Percentiles rank a stretch among this genome's conserved stretches.
These are phyloP conservation scores for Thaumatotibia leucotreta DNA, from an alignment of 1,140 invertebrate genomes.

Conservation along the genomic window DNA sequence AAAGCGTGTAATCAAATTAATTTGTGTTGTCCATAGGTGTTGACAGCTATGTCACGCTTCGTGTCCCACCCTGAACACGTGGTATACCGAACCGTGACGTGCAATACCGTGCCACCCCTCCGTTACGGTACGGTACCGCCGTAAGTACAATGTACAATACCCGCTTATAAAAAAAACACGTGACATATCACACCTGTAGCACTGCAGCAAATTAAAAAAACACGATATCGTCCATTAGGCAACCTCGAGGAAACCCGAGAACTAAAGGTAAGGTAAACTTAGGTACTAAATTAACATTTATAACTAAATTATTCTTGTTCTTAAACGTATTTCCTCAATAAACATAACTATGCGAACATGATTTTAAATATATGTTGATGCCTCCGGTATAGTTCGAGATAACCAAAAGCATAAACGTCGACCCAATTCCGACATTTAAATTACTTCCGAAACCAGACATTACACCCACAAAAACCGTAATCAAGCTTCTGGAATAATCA, in stretches of 20 bases:
- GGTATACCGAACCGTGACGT: constrained; percentile 35
- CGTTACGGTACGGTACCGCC: background rate
- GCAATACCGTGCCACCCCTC: constrained; percentile 14
- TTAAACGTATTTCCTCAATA: too few relatives aligned
- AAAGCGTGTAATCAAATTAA: background rate
- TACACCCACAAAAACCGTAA: constrained; percentile 1
- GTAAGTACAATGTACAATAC: too few relatives aligned
- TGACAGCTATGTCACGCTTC: constrained; percentile 19
- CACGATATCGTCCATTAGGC: too few relatives aligned
- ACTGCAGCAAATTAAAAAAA: too few relatives aligned
- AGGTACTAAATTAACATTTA: too few relatives aligned
- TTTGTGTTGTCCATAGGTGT: background rate
- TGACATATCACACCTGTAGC: background rate
- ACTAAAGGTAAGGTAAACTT: too few relatives aligned
- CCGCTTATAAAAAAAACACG: background rate
- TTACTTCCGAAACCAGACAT: background rate
- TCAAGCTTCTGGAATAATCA: constrained; percentile 8
- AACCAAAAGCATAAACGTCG: background rate
- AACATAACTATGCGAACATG: too few relatives aligned
- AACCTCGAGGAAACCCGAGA: too few relatives aligned
- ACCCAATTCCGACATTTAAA: background rate
- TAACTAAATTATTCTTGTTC: too few relatives aligned
- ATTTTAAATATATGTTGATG: background rate
- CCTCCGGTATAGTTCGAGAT: background rate
- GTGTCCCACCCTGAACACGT: constrained; percentile 29